Percentiles rank a stretch among this genome's conserved stretches.
Evolutionary conservation across 2,888 invertebrate genomes (phyloP).

Genomic region (Uloborus plumipes): DNA sequence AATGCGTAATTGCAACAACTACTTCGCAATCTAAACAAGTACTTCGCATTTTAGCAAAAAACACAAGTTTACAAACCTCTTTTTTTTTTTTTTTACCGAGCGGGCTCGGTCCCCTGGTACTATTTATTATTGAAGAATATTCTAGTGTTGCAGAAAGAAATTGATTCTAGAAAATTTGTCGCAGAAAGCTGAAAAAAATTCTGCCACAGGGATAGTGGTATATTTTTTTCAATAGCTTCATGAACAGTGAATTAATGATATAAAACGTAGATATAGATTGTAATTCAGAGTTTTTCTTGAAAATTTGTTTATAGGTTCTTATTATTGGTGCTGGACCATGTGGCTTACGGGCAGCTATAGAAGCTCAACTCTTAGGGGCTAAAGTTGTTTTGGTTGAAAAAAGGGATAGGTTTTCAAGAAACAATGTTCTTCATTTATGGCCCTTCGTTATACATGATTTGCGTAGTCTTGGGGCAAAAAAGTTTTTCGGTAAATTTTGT

Average conservation of each 20-base stretch:
- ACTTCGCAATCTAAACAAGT: too few species aligned
- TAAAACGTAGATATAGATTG: neutral
- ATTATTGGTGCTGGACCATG: slow-evolving; percentile 97
- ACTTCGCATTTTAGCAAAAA: too few species aligned
- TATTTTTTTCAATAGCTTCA: neutral
- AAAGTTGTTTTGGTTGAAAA: slow-evolving; percentile 90
- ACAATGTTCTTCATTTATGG: slow-evolving; percentile 98
- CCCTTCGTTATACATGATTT: slow-evolving; percentile 97
- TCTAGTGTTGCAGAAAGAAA: too few species aligned
- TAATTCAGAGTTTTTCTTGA: neutral
- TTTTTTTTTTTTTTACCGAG: too few species aligned
- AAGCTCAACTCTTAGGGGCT: slow-evolving; percentile 94
- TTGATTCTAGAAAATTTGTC: too few species aligned
- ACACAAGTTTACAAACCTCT: too few species aligned
- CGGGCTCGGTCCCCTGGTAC: too few species aligned
- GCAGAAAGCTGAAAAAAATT: too few species aligned
- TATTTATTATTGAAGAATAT: too few species aligned
- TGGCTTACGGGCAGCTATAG: slow-evolving; percentile 94
- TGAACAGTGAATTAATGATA: neutral
- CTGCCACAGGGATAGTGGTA: too few species aligned
- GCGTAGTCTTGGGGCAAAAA: slow-evolving; percentile 92
- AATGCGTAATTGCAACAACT: too few species aligned
- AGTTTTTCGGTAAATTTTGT: slow-evolving; percentile 99
- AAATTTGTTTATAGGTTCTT: slow-evolving; percentile 74
- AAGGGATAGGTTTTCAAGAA: slow-evolving; percentile 91